Percentiles rank a stretch among this genome's conserved stretches.
Conservation (phyloP, 2,888 invertebrate genomes). For the Xylophagus ater region DNA sequence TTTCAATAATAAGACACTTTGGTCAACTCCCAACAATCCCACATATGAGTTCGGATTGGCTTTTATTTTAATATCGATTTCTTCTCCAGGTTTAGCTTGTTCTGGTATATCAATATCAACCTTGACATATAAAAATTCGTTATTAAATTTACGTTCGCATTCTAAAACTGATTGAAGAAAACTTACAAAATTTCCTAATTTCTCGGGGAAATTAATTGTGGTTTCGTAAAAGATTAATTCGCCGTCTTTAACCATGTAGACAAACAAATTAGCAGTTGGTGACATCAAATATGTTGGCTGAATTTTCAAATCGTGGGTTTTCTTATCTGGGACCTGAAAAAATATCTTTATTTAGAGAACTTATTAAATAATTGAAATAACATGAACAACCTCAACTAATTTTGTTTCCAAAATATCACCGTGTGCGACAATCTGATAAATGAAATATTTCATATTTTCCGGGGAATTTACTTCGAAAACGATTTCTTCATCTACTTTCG, state of each 20-base stretch:
- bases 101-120: conserved; percentile 54
- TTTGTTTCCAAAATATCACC: conserved; percentile 71
- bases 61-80: conserved; percentile 63
- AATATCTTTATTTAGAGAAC: too few species aligned
- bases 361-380: too few species aligned
- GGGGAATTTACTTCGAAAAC: conserved; percentile 67
- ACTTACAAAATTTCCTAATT: conserved; percentile 64
- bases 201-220: conserved; percentile 63
- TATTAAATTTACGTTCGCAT: background rate
- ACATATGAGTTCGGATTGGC: conserved; percentile 80
- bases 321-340: conserved; percentile 27
- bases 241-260: conserved; percentile 61
- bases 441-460: conserved; percentile 62
- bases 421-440: conserved; percentile 70
- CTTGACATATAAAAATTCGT: conserved; percentile 32
- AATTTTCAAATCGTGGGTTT: conserved; percentile 44
- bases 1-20: conserved; percentile 62
- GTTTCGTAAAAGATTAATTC: conserved; percentile 73
- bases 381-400: conserved; percentile 28
- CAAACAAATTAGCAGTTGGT: conserved; percentile 65
- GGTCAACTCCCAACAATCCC: conserved; percentile 79
- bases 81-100: conserved; percentile 63
- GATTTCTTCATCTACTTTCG: conserved; percentile 59
- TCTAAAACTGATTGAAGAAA: conserved; percentile 11
- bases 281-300: conserved; percentile 61